phyloP scores from a whole-genome alignment of 2,888 invertebrate species.

The Formica aserva region DNA sequence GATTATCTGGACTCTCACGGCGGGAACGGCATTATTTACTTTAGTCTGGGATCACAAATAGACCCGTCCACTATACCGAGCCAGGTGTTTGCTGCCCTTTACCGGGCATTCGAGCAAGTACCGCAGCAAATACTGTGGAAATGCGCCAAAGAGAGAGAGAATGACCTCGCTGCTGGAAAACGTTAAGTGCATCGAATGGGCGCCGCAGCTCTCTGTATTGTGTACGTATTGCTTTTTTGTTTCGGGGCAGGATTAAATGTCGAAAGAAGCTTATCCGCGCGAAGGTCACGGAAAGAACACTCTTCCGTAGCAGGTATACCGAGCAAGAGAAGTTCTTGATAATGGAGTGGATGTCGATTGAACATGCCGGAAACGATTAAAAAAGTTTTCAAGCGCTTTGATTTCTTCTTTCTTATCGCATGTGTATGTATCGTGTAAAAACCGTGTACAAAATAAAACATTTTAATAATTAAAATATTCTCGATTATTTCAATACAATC shows the following conservation, averaged over 20 bases:
- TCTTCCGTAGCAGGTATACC: neutral
- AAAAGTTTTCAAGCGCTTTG: neutral
- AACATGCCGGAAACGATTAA: neutral
- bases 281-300: slow-evolving; percentile 34
- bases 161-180: slow-evolving; percentile 78
- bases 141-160: slow-evolving; percentile 69
- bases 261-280: slow-evolving; percentile 44
- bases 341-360: slow-evolving; percentile 42
- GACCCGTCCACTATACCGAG: slow-evolving; percentile 66
- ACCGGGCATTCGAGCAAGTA: slow-evolving; percentile 73
- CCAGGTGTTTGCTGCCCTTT: slow-evolving; percentile 69
- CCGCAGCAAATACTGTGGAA: slow-evolving; percentile 77
- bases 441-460: neutral
- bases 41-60: slow-evolving; percentile 67
- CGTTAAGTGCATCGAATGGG: slow-evolving; percentile 80
- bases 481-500: neutral
- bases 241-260: slow-evolving; percentile 37
- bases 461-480: neutral
- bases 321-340: slow-evolving; percentile 12
- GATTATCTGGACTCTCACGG: slow-evolving; percentile 63
- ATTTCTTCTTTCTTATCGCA: slow-evolving; percentile 8
- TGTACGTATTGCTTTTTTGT: slow-evolving; percentile 57
- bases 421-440: neutral
- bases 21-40: slow-evolving; percentile 69
- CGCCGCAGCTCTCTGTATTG: slow-evolving; percentile 77